phyloP scores from a whole-genome alignment of 2,113 vertebrate species.

The Neotoma lepida region DNA sequence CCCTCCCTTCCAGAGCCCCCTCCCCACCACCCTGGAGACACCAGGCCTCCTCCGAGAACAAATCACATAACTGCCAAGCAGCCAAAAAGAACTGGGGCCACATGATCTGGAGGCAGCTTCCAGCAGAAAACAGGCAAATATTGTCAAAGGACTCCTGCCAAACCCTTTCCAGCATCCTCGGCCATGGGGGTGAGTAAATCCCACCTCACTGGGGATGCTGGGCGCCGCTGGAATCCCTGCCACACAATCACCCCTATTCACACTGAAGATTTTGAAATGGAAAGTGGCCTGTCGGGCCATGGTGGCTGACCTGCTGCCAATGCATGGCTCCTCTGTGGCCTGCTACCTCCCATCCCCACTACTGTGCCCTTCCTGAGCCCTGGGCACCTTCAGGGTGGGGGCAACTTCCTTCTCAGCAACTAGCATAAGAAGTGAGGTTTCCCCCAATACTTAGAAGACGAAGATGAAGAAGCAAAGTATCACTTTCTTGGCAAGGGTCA shows the following conservation, averaged over 20 bases:
- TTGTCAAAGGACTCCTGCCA: constrained; percentile 66
- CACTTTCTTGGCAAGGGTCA: not conserved
- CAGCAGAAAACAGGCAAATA: constrained; percentile 76
- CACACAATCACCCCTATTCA: constrained; percentile 68
- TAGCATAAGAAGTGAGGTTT: not conserved
- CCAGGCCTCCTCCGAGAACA: constrained; percentile 18
- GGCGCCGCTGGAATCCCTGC: constrained; percentile 49
- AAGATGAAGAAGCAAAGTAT: not conserved
- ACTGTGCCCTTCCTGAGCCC: not conserved
- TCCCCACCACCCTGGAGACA: not conserved
- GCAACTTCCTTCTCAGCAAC: not conserved
- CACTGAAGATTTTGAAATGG: not conserved
- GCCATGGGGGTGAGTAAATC: constrained; percentile 64
- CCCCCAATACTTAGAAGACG: not conserved
- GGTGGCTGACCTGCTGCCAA: constrained; percentile 3
- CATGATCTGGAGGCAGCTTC: constrained; percentile 56
- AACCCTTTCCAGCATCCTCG: constrained; percentile 62
- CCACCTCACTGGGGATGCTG: constrained; percentile 45
- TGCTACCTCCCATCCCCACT: not conserved
- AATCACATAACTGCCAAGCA: constrained; percentile 46
- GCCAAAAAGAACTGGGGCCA: constrained; percentile 45
- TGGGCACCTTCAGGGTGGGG: not conserved
- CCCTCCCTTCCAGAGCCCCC: not conserved
- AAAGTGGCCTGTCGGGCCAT: constrained; percentile 7
- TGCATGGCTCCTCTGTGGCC: not conserved